Percentiles rank a stretch among this genome's conserved stretches.
Evolutionary conservation across 37 sponge, comb jelly and placozoan species (phyloP).

Genomic region (Mnemiopsis leidyi): DNA sequence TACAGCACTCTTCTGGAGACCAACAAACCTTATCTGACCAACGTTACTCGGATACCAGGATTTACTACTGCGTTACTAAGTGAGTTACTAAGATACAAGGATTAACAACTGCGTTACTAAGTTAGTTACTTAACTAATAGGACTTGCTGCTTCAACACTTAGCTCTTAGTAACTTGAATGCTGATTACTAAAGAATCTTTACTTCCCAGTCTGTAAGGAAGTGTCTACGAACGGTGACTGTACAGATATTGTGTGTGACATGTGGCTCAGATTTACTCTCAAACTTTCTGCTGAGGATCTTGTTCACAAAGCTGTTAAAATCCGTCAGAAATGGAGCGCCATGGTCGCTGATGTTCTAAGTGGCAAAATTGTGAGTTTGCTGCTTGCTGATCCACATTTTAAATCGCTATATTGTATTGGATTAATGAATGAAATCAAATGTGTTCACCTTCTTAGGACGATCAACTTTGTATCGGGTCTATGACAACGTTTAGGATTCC

Average conservation of each 20-base stretch:
- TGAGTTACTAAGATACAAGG: background rate
- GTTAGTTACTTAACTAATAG: too few species aligned
- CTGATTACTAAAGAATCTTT: too few species aligned
- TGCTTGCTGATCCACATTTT: too few species aligned
- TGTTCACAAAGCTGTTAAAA: constrained; percentile 49
- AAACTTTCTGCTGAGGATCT: background rate
- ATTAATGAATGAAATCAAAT: too few species aligned
- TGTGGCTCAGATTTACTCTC: constrained; percentile 34
- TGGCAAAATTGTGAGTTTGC: constrained; percentile 23
- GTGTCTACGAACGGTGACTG: constrained; percentile 52
- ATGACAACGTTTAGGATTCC: too few species aligned
- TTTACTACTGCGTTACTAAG: constrained; percentile 76
- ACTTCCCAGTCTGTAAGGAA: constrained; percentile 42
- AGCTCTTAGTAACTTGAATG: too few species aligned
- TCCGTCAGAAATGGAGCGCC: constrained; percentile 16
- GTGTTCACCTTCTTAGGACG: too few species aligned
- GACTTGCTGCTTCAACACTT: too few species aligned
- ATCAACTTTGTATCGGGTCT: too few species aligned
- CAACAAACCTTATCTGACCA: constrained; percentile 88
- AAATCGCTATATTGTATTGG: too few species aligned
- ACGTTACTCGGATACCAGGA: constrained; percentile 74
- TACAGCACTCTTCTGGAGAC: constrained; percentile 87
- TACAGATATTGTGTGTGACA: constrained; percentile 37
- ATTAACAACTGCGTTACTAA: too few species aligned
- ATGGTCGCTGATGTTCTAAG: constrained; percentile 33